These are phyloP conservation scores for Lepus europaeus DNA, from an alignment of 2,113 vertebrate species.

Conservation along the genomic window DNA sequence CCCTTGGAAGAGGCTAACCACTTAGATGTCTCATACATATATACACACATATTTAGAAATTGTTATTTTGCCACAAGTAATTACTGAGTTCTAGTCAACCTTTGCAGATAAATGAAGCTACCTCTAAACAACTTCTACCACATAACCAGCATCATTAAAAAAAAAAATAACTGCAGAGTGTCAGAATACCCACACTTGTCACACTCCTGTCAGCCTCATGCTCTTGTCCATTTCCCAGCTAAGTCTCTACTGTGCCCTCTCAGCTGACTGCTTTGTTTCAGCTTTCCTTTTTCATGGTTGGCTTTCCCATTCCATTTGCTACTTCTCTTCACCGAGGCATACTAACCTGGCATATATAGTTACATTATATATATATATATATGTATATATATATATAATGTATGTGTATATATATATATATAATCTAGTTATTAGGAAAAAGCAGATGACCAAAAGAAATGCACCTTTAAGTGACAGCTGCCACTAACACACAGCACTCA, in stretches of 20 bases:
- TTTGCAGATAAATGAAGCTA: conserved; percentile 28
- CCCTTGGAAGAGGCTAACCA: conserved; percentile 20
- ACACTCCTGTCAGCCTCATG: neutral
- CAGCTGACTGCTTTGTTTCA: neutral
- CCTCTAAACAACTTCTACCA: conserved; percentile 9
- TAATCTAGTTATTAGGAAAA: neutral
- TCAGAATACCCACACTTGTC: neutral
- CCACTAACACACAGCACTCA: conserved; percentile 78
- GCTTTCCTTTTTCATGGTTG: neutral
- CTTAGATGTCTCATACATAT: neutral
- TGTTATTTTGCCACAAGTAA: conserved; percentile 43
- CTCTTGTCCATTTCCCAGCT: neutral
- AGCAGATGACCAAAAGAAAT: conserved; percentile 63
- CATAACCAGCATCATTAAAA: neutral
- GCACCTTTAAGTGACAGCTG: conserved; percentile 59
- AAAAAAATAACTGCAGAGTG: neutral
- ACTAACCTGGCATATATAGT: neutral
- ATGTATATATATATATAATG: too few relatives aligned
- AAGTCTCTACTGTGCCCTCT: neutral
- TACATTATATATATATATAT: too few relatives aligned
- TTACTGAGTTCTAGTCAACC: neutral
- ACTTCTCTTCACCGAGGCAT: conserved; percentile 39
- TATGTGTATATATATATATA: too few relatives aligned
- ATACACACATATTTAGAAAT: conserved; percentile 5
- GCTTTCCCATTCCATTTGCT: neutral